Conservation (phyloP, 2,797 vertebrate genomes). For the Sebastes nivosus region DNA sequence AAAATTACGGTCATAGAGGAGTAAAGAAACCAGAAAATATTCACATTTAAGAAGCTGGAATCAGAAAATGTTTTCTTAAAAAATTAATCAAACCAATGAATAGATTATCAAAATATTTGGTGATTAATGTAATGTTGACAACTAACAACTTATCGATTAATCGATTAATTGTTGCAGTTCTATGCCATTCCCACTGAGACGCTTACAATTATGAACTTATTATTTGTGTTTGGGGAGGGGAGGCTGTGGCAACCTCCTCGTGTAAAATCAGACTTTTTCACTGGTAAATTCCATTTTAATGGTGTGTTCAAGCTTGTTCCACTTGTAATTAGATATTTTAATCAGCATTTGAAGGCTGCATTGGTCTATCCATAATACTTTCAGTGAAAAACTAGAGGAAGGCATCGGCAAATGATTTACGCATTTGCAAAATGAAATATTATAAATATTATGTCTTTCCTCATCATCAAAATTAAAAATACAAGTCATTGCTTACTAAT, state of each 20-base stretch:
- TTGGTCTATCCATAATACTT: background rate
- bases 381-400: background rate
- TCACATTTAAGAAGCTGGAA: too few relatives aligned
- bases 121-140: too few relatives aligned
- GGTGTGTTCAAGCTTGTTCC: background rate
- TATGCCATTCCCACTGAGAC: background rate
- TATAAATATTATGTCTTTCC: background rate
- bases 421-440: background rate
- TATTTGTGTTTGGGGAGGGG: background rate
- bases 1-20: too few relatives aligned
- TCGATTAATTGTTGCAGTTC: too few relatives aligned
- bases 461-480: background rate
- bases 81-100: too few relatives aligned
- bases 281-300: background rate
- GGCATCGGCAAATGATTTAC: background rate
- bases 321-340: background rate
- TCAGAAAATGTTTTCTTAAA: too few relatives aligned
- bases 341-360: background rate
- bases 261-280: background rate
- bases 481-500: background rate
- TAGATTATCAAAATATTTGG: too few relatives aligned
- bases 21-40: too few relatives aligned
- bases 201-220: background rate
- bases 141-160: too few relatives aligned
- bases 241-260: background rate